Evolutionary conservation across 1,140 invertebrate species (phyloP), one percentile per base, ranked within the genome.

Genomic region (Temnothorax nylanderi): DNA sequence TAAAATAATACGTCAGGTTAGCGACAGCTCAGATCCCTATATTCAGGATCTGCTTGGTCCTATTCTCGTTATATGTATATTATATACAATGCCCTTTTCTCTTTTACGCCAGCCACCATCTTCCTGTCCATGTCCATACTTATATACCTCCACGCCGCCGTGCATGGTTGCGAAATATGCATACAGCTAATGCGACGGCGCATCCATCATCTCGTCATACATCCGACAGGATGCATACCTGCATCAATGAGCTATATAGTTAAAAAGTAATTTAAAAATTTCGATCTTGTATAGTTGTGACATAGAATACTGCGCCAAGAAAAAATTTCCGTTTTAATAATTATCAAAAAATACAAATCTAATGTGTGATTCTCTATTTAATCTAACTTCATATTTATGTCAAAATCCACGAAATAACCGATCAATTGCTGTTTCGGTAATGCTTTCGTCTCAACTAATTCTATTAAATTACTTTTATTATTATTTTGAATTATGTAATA

Each of bases 1-100:
- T 84, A 91, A 93, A 93, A 93, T 94, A 93, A 93, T 93, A 92
- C 89, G 84, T 93, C 92, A 90, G 85, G 81, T 75, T 84, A 87
- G 91, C 81, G 92, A 93, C 93, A 92, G 90, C 88, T 91, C 88
- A 89, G 89, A n/a, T 87, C 86, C 74, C 16, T 37, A 16, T 75
- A 32, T 71, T 54, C 76, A 18, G 8, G 51, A 44, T 7, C 34
- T 26, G 54, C 47, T 76, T 32, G 86, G 47, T 44, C 32, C 72
- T 8, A 26, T 62, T 41, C 26, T 71, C 60, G 32, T 32, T 21
- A 47, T 54, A 16, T 10, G 58, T 51, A 26, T 26, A 26, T 26
- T 26, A 26, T 26, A 26, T 26, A 13, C 49, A 64, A 67, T 37
- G 11, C 32, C 51, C 32, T 81, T 58, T 49, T 60, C 51, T 49